Percentiles rank a stretch among this genome's conserved stretches.
Evolutionary conservation across 1,140 invertebrate species (phyloP).

Genomic region (Aphelenchoides besseyi): DNA sequence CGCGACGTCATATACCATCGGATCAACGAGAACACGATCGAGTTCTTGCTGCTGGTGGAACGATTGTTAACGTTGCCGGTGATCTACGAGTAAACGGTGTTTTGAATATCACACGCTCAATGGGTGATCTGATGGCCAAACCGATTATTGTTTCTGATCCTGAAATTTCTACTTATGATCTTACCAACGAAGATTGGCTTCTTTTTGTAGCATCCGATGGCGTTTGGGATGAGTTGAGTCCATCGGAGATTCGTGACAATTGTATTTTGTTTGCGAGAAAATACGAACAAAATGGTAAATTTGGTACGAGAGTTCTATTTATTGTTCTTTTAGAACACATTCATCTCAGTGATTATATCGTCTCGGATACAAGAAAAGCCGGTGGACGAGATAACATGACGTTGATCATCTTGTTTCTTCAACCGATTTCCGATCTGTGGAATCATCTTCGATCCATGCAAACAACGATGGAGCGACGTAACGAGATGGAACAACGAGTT

Average conservation of each 20-base stretch:
- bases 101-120: conserved; percentile 30
- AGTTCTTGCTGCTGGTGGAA: conserved; percentile 19
- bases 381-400: conserved; percentile 18
- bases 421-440: conserved; percentile 18
- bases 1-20: conserved; percentile 21
- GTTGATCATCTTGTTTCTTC: conserved; percentile 15
- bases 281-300: not conserved
- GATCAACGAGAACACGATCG: conserved; percentile 26
- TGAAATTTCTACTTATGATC: not conserved
- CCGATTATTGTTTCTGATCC: conserved; percentile 28
- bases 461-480: not conserved
- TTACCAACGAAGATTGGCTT: conserved; percentile 20
- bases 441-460: not conserved
- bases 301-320: not conserved
- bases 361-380: not conserved
- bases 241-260: conserved; percentile 7
- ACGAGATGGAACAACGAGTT: not conserved
- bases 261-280: not conserved
- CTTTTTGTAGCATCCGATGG: conserved; percentile 32
- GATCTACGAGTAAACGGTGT: conserved; percentile 33
- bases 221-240: conserved; percentile 22
- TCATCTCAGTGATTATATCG: not conserved
- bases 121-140: conserved; percentile 25
- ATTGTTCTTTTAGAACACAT: conserved; percentile 5
- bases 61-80: conserved; percentile 21